Evolutionary conservation across 1,140 invertebrate genomes (phyloP).

Genomic region (Drusus annulatus): DNA sequence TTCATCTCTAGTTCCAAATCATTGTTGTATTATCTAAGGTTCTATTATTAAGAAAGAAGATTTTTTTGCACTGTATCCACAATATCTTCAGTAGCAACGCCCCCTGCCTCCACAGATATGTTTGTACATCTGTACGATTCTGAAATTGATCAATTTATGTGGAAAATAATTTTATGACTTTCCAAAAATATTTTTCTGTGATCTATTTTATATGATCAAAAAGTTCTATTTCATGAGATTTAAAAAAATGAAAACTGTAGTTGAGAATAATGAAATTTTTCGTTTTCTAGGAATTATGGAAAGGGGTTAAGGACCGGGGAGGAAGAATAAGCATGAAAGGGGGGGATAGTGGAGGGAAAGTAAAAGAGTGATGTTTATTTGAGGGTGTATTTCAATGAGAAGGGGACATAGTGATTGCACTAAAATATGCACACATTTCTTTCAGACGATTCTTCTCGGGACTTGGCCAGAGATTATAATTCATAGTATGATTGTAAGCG

Average conservation of each 20-base stretch:
- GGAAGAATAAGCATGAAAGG: background rate
- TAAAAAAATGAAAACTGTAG: background rate
- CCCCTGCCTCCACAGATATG: too few species aligned
- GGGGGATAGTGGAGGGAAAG: background rate
- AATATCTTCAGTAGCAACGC: too few species aligned
- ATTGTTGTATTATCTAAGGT: too few species aligned
- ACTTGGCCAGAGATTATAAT: constrained; percentile 1
- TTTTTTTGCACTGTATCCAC: too few species aligned
- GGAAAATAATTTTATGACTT: too few species aligned
- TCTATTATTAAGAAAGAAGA: too few species aligned
- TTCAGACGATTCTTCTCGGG: background rate
- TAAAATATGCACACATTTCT: constrained; percentile 6
- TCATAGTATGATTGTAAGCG: background rate
- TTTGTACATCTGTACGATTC: too few species aligned
- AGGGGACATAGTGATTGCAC: background rate
- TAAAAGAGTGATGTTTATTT: constrained; percentile 20
- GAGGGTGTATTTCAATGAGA: constrained; percentile 12
- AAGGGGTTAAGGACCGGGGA: background rate
- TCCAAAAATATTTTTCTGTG: too few species aligned
- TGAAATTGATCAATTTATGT: too few species aligned
- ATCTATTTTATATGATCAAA: too few species aligned
- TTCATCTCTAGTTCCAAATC: too few species aligned
- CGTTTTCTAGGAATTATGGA: background rate
- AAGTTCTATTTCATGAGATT: too few species aligned
- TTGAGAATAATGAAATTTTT: background rate